A percentile compares a stretch with the other conserved stretches of the same genome.
phyloP scores from a whole-genome alignment of 1,140 invertebrate species.

The Drosophila watanabei region DNA sequence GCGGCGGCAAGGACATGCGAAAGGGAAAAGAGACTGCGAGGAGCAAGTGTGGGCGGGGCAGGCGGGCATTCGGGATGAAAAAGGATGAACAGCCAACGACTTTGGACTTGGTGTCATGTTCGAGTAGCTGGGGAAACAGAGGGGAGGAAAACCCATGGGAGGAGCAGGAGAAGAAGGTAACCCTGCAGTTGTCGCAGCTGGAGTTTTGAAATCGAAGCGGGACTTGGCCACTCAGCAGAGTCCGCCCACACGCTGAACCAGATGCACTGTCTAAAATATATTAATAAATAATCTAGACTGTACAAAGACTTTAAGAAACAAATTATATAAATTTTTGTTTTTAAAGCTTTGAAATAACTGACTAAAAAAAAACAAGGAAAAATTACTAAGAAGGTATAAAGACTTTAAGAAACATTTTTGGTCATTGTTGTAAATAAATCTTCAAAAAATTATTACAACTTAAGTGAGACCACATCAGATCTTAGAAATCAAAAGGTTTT shows the following conservation, averaged over 20 bases:
- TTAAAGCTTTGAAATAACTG: no score
- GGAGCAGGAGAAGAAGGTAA: background rate
- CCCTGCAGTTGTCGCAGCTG: constrained; percentile 35
- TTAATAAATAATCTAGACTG: background rate
- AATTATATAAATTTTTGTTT: background rate
- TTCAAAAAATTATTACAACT: no score
- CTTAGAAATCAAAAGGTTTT: no score
- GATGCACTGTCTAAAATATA: constrained; percentile 5
- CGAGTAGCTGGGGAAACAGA: constrained; percentile 22
- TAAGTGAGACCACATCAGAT: no score
- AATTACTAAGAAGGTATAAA: no score
- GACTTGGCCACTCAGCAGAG: constrained; percentile 33
- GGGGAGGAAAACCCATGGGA: background rate
- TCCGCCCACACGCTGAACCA: constrained; percentile 31
- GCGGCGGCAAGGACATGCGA: constrained; percentile 48
- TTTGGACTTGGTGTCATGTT: constrained; percentile 73
- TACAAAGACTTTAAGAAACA: background rate
- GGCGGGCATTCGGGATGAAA: constrained; percentile 4
- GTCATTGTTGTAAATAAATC: no score
- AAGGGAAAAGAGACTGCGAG: constrained; percentile 4
- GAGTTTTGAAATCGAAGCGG: constrained; percentile 48
- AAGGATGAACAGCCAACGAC: constrained; percentile 29
- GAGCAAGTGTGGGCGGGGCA: constrained; percentile 3
- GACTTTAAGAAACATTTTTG: no score
- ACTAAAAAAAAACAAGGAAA: no score